Conservation (phyloP, 2,888 invertebrate genomes). For the Eutolmus rufibarbis region DNA sequence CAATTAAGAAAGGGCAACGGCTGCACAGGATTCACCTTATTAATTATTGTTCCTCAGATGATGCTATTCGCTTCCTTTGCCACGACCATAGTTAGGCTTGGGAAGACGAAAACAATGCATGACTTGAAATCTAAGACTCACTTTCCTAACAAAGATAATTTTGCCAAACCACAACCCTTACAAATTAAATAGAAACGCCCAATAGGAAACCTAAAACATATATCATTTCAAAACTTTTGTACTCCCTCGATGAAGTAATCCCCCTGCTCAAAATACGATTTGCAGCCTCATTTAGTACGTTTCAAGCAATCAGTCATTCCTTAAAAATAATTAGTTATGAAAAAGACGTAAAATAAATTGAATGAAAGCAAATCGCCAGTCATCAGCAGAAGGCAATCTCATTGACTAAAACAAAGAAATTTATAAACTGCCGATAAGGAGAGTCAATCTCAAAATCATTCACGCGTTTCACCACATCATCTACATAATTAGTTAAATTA, state of each 20-base stretch:
- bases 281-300: background rate
- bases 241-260: background rate
- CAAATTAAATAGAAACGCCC: background rate
- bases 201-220: background rate
- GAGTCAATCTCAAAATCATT: background rate
- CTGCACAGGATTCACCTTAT: background rate
- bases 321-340: background rate
- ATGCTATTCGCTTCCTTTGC: background rate
- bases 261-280: background rate
- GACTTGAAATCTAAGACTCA: background rate
- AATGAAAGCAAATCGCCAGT: background rate
- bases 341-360: background rate
- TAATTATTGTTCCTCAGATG: background rate
- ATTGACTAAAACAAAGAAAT: background rate
- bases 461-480: background rate
- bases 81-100: background rate
- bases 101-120: background rate
- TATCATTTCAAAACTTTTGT: background rate
- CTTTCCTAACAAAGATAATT: background rate
- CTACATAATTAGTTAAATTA: constrained; percentile 7
- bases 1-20: background rate
- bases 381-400: background rate
- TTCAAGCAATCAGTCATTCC: background rate
- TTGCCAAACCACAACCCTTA: background rate
- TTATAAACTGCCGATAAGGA: constrained; percentile 32